These are phyloP conservation scores for Tragulus kanchil DNA, from an alignment of 2,113 vertebrate genomes.

Conservation along the genomic window DNA sequence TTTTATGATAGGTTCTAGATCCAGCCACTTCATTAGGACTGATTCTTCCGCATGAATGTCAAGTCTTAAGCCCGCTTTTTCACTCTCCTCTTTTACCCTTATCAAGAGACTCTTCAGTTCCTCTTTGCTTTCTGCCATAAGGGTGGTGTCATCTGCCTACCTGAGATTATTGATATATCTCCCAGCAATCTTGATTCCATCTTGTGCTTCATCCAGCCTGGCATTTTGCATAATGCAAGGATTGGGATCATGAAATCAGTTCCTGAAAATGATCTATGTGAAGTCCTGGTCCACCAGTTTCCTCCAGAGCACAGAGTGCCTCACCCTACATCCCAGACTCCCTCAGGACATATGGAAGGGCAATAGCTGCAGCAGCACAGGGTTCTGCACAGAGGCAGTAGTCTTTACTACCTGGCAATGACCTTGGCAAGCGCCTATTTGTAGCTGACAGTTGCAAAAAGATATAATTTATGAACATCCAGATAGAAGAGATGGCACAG, in stretches of 20 bases:
- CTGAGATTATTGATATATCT: neutral
- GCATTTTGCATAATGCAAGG: neutral
- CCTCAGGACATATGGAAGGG: too few species aligned
- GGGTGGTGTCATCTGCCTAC: neutral
- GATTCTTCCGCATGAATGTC: neutral
- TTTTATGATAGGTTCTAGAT: too few species aligned
- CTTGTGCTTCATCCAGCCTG: neutral
- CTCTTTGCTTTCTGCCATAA: neutral
- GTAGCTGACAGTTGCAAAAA: neutral
- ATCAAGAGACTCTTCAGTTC: neutral
- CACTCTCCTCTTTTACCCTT: neutral
- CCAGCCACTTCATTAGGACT: too few species aligned
- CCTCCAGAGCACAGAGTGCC: too few species aligned
- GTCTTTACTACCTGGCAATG: too few species aligned
- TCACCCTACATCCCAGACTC: too few species aligned
- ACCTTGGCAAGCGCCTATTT: too few species aligned
- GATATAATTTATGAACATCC: neutral
- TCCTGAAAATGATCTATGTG: too few species aligned
- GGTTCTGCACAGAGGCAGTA: too few species aligned
- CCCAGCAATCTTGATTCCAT: neutral
- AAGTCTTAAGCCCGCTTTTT: neutral
- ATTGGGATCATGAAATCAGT: too few species aligned
- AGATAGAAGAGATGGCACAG: neutral
- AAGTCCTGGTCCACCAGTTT: too few species aligned
- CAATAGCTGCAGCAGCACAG: too few species aligned